A percentile compares a stretch with the other conserved stretches of the same genome.
Evolutionary conservation across 2,888 invertebrate species (phyloP).

Genomic region (Tiphia femorata): DNA sequence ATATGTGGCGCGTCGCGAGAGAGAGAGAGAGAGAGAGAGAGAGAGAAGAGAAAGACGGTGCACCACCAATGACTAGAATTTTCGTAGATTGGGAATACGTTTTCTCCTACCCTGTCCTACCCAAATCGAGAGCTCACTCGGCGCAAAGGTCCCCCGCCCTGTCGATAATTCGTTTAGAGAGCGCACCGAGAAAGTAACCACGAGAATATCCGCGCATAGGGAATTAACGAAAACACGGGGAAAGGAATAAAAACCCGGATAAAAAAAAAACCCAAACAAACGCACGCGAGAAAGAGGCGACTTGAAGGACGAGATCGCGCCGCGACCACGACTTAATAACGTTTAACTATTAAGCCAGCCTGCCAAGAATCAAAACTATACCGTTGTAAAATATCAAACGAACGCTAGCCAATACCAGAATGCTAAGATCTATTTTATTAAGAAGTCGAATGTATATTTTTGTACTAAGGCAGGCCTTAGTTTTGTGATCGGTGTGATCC

Average conservation of each 20-base stretch:
- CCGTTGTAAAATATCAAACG: slow-evolving; percentile 59
- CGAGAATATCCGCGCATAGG: too few species aligned
- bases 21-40: too few species aligned
- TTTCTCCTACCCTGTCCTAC: not conserved
- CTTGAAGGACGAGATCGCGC: too few species aligned
- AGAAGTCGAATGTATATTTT: slow-evolving; percentile 69
- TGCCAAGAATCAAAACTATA: slow-evolving; percentile 61
- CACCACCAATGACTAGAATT: slow-evolving; percentile 43
- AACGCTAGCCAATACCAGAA: slow-evolving; percentile 57
- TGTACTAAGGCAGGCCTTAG: slow-evolving; percentile 69
- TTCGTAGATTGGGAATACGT: slow-evolving; percentile 49
- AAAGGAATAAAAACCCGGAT: too few species aligned
- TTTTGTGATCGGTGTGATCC: slow-evolving; percentile 50
- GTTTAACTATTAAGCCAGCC: slow-evolving; percentile 53
- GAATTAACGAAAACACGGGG: too few species aligned
- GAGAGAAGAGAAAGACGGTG: slow-evolving; percentile 36
- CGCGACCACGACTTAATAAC: too few species aligned
- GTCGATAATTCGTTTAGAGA: too few species aligned
- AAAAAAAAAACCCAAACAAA: too few species aligned
- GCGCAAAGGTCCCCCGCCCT: slow-evolving; percentile 41
- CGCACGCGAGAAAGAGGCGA: too few species aligned
- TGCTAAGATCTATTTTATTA: slow-evolving; percentile 69
- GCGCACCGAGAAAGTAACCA: too few species aligned
- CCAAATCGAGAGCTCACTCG: slow-evolving; percentile 47
- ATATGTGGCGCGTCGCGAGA: slow-evolving; percentile 35